Evolutionary conservation across 2,888 invertebrate genomes (phyloP).

Genomic region (Cybosia mesomella): DNA sequence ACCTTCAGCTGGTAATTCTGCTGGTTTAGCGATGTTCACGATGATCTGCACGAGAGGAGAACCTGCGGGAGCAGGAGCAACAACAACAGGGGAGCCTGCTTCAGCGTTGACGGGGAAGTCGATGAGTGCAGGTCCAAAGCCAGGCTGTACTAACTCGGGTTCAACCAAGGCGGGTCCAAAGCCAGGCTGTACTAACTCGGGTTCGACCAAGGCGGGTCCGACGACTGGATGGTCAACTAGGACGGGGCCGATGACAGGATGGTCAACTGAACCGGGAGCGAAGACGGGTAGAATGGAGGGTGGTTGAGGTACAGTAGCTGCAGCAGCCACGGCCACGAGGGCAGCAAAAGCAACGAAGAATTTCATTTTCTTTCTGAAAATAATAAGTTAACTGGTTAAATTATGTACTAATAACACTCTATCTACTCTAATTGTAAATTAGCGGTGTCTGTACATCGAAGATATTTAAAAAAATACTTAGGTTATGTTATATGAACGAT

Average conservation of each 20-base stretch:
- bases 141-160: constrained; percentile 12
- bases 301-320: no score
- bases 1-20: neutral
- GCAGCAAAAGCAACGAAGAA: constrained; percentile 63
- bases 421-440: no score
- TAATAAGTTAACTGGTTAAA: neutral
- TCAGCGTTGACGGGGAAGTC: constrained; percentile 26
- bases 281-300: no score
- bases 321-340: constrained; percentile 56
- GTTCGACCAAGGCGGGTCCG: neutral
- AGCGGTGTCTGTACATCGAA: no score
- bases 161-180: neutral
- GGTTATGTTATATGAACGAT: no score
- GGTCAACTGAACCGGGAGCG: constrained; percentile 26
- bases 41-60: constrained; percentile 59
- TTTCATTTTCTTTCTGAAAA: constrained; percentile 62
- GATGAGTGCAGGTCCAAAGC: constrained; percentile 22
- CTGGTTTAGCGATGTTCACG: constrained; percentile 49
- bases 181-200: constrained; percentile 12
- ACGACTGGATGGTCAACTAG: neutral
- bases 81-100: constrained; percentile 31
- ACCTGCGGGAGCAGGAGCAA: constrained; percentile 29
- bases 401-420: neutral
- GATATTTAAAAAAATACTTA: no score
- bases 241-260: neutral